Percentiles rank a stretch among this genome's conserved stretches.
Evolutionary conservation across 2,113 vertebrate species (phyloP).

Genomic region (Anolis carolinensis): DNA sequence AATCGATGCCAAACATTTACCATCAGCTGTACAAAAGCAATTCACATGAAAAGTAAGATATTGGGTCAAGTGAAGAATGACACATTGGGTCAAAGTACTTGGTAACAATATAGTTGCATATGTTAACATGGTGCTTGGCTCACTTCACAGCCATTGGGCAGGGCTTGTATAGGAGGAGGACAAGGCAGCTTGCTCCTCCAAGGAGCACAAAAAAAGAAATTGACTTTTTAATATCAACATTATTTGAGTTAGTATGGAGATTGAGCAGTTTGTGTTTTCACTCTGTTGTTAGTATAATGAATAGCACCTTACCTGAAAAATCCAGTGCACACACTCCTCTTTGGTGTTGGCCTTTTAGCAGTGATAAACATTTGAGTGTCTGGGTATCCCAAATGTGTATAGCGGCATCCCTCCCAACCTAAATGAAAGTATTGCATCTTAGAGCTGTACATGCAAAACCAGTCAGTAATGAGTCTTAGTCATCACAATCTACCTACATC

Average conservation of each 20-base stretch:
- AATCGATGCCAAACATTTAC: conserved; percentile 91
- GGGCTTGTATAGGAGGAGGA: not conserved
- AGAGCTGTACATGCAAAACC: conserved; percentile 1
- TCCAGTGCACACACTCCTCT: conserved; percentile 94
- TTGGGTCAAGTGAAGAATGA: conserved; percentile 40
- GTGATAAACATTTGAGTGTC: conserved; percentile 90
- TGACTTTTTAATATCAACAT: not conserved
- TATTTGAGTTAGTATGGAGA: not conserved
- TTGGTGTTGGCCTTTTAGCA: conserved; percentile 92
- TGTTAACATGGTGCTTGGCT: not conserved
- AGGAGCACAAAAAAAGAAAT: not conserved
- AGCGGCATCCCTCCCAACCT: conserved; percentile 95
- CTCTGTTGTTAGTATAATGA: not conserved
- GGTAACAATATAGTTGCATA: not conserved
- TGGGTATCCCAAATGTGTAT: conserved; percentile 95
- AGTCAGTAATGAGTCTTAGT: not conserved
- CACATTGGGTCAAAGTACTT: not conserved
- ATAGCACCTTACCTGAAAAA: conserved; percentile 85
- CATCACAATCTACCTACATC: not conserved
- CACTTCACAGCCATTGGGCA: not conserved
- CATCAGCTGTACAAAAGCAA: conserved; percentile 84
- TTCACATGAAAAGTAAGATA: conserved; percentile 48
- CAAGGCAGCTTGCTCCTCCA: not conserved
- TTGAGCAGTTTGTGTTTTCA: not conserved
- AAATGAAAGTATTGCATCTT: conserved; percentile 44